Evolutionary conservation across 2,888 invertebrate species (phyloP).

Genomic region (Philonicus albiceps): DNA sequence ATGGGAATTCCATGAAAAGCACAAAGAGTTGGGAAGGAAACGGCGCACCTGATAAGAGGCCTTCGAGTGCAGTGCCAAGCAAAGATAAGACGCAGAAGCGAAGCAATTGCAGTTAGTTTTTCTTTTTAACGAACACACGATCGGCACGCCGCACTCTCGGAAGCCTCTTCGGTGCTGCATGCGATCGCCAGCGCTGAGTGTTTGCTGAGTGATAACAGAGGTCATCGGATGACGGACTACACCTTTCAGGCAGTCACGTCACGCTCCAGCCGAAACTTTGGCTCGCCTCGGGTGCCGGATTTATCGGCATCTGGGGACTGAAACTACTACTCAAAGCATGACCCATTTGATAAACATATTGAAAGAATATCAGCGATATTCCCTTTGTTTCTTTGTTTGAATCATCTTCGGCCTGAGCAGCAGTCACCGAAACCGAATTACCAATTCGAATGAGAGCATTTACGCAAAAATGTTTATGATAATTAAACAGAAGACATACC

Average conservation of each 20-base stretch:
- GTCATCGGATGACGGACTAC: neutral
- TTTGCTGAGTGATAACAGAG: slow-evolving; percentile 1
- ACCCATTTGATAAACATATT: slow-evolving; percentile 12
- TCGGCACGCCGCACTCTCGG: neutral
- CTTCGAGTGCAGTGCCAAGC: neutral
- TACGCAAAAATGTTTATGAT: neutral
- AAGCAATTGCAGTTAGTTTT: neutral
- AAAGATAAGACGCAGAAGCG: neutral
- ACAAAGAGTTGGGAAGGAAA: neutral
- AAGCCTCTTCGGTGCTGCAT: neutral
- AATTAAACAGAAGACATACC: neutral
- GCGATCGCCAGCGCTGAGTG: neutral
- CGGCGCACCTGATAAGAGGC: neutral
- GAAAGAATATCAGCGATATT: neutral
- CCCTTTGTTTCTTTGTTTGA: slow-evolving; percentile 15
- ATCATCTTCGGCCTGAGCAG: neutral
- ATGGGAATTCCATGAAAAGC: neutral
- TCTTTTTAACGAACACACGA: neutral
- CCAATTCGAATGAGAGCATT: neutral
- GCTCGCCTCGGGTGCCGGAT: neutral
- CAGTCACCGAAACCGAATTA: neutral
- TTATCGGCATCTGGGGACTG: neutral
- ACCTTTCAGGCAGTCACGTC: neutral
- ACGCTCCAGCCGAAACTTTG: neutral
- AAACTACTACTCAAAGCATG: neutral